Evolutionary conservation across 2,888 invertebrate species (phyloP), one percentile per base, ranked within the genome.

Genomic region (Troilus luridus): DNA sequence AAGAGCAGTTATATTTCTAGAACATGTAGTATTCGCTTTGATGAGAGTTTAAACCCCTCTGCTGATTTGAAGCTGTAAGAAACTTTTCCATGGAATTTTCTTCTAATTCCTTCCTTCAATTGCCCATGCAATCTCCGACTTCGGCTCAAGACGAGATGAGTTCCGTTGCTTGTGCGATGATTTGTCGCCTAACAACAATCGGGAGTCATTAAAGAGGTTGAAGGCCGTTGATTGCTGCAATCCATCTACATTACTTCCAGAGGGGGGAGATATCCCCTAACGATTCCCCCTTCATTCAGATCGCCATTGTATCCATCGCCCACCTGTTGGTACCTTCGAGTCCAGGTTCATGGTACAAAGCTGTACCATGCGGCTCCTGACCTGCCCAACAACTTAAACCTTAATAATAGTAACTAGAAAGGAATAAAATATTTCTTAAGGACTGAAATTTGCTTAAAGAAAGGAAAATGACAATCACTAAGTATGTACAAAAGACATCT

Each of bases 181-280:
- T 85, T 85, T 85, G 85, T 85, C 85, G 85, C 56, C 56, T 11
- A 56, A 54, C 56, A 85, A 85, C 85, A 85, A 85, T 85, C 85
- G 85, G 81, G n/a, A n/a, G 56, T 56, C 85, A 85, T 85, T 85
- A 85, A 85, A 85, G 56, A 85, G 85, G 85, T 56, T 85, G 85
- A 85, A 85, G 85, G 56, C 85, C 56, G 56, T 56, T 85, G 85
- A 85, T 85, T 85, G 85, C 56, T 10, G 56, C 56, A 85, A 85
- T 85, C 85, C 85, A 58, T 85, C 85, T 85, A 58, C 85, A 85
- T 85, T 56, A 58, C 85, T 58, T 77, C 24, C 11, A 21, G 85
- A n/a, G 85, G 85, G 85, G 85, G 85, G 56, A 85, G 12, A n/a
- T 56, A 85, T 85, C 85, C 85, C 56, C 85, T 85, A 85, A 85